These are phyloP conservation scores for Cephonodes hylas DNA, from an alignment of 2,888 invertebrate genomes.

Conservation along the genomic window DNA sequence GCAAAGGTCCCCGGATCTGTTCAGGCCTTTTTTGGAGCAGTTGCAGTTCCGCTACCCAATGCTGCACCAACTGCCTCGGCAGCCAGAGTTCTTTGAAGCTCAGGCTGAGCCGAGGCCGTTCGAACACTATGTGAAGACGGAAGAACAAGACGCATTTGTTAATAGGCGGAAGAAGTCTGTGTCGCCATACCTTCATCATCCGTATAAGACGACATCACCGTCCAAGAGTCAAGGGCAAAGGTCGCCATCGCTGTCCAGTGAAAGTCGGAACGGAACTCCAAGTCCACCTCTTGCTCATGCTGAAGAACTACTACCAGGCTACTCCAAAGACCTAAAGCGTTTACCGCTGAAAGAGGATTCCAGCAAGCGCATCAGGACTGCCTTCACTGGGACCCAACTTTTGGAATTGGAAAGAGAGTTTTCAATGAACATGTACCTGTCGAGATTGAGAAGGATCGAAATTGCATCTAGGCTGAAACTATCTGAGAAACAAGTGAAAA, in stretches of 20 bases:
- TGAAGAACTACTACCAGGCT: conserved; percentile 70
- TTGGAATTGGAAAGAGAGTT: conserved; percentile 95
- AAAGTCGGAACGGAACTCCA: conserved; percentile 80
- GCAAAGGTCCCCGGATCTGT: conserved; percentile 70
- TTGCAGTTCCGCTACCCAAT: conserved; percentile 69
- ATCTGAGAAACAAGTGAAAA: conserved; percentile 97
- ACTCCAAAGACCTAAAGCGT: conserved; percentile 69
- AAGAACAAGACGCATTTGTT: conserved; percentile 62
- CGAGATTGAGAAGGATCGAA: conserved; percentile 93
- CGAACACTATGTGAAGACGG: conserved; percentile 56
- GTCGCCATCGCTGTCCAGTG: conserved; percentile 67
- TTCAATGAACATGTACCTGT: conserved; percentile 93
- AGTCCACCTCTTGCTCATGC: conserved; percentile 75
- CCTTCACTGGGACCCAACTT: conserved; percentile 94
- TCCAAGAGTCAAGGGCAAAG: conserved; percentile 68
- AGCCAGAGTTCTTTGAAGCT: conserved; percentile 54
- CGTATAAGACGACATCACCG: conserved; percentile 65
- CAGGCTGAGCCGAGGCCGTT: conserved; percentile 49
- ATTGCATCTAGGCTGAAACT: conserved; percentile 93
- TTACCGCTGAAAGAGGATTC: conserved; percentile 82
- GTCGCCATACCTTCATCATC: conserved; percentile 69
- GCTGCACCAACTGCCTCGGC: conserved; percentile 67
- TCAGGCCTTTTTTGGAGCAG: conserved; percentile 73
- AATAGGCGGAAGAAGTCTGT: conserved; percentile 65
- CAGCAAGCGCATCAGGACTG: conserved; percentile 94